phyloP scores from a whole-genome alignment of 2,797 vertebrate species.

The Chromis chromis region DNA sequence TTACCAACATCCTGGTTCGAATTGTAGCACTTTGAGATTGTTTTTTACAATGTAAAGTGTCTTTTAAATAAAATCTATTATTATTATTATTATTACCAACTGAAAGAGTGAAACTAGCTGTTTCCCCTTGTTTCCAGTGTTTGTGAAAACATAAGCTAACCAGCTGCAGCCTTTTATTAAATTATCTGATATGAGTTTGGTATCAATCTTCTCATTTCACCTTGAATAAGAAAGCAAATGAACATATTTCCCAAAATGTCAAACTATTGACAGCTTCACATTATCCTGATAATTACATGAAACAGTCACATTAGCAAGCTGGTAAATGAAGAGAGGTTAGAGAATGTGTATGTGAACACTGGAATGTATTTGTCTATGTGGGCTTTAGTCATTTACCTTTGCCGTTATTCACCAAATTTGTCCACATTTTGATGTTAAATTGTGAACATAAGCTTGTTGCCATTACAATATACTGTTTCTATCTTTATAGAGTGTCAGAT shows the following conservation, averaged over 20 bases:
- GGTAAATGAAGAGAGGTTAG: neutral
- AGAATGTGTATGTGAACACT: neutral
- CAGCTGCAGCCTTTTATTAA: neutral
- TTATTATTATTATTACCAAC: too few species aligned
- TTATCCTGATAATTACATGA: neutral
- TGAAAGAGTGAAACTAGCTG: neutral
- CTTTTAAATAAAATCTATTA: too few species aligned
- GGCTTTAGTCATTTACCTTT: neutral
- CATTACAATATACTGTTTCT: neutral
- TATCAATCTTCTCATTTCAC: neutral
- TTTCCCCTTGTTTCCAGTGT: neutral
- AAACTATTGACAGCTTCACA: slow-evolving; percentile 4
- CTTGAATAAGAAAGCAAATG: neutral
- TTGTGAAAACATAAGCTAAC: neutral
- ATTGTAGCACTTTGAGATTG: too few species aligned
- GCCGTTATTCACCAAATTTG: neutral
- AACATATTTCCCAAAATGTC: neutral
- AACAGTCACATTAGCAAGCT: neutral
- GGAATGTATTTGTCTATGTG: neutral
- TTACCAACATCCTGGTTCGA: too few species aligned
- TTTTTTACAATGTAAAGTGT: too few species aligned
- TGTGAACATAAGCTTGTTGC: too few species aligned
- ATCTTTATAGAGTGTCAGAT: neutral
- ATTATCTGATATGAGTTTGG: neutral
- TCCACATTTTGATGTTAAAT: neutral